These are phyloP conservation scores for Rotaria socialis DNA, from an alignment of 2,888 invertebrate genomes.

Conservation along the genomic window DNA sequence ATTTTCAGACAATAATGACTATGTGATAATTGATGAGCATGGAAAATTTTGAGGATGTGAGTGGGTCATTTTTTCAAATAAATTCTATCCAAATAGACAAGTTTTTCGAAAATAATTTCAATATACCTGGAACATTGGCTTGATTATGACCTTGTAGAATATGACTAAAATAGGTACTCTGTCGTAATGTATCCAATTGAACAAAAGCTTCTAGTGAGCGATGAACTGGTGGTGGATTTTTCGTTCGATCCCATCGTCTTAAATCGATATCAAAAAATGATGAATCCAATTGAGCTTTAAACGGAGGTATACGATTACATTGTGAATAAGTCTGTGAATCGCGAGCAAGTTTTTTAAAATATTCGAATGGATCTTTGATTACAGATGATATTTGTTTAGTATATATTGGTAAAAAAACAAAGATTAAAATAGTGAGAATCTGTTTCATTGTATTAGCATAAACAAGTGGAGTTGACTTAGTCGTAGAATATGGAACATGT, in stretches of 20 bases:
- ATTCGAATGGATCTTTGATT: conserved; percentile 11
- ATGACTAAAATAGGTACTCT: conserved; percentile 29
- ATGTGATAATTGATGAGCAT: background rate
- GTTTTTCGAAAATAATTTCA: no score
- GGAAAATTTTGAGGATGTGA: no score
- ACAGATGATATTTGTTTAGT: background rate
- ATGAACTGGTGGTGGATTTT: background rate
- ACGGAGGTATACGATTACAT: conserved; percentile 10
- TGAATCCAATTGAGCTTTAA: background rate
- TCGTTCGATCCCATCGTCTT: background rate
- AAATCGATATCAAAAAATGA: conserved; percentile 30
- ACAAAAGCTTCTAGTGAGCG: background rate
- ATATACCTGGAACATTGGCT: conserved; percentile 21
- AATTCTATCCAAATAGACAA: no score
- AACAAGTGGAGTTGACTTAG: background rate
- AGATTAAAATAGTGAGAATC: background rate
- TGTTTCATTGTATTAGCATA: background rate
- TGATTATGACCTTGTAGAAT: conserved; percentile 18
- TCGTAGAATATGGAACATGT: background rate
- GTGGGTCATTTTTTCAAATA: no score
- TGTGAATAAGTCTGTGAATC: background rate
- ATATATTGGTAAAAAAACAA: background rate
- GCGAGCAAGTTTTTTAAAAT: conserved; percentile 18
- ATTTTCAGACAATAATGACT: background rate
- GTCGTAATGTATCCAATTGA: conserved; percentile 28